Evolutionary conservation across 2,113 vertebrate genomes (phyloP).

Genomic region (Crypturellus undulatus): DNA sequence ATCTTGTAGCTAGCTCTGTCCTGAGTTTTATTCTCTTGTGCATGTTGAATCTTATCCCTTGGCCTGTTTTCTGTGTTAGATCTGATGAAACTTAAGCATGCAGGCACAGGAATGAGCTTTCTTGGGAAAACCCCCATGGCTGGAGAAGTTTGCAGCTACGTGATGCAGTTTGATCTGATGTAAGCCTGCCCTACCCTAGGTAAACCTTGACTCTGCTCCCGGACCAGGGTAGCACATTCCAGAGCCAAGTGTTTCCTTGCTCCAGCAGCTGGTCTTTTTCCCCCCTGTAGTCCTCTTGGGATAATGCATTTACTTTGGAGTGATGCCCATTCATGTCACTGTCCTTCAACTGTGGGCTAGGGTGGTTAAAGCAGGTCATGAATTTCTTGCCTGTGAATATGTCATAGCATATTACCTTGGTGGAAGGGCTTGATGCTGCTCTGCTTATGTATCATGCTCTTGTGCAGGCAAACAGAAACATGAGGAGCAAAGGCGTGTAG

Average conservation of each 20-base stretch:
- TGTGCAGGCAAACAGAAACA: not conserved
- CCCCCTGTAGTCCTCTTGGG: not conserved
- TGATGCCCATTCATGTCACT: fast-evolving
- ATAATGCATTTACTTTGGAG: not conserved
- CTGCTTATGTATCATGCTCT: not conserved
- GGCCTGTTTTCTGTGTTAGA: not conserved
- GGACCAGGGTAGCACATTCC: not conserved
- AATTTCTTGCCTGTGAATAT: not conserved
- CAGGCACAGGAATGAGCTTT: not conserved
- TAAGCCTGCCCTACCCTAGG: not conserved
- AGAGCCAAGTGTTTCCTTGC: not conserved
- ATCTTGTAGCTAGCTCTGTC: not conserved
- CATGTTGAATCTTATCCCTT: not conserved
- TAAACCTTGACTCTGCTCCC: not conserved
- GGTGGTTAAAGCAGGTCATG: not conserved
- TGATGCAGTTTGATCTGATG: not conserved
- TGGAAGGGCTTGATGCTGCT: not conserved
- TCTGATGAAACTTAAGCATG: not conserved
- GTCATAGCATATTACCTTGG: fast-evolving
- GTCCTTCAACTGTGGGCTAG: not conserved
- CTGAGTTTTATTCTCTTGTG: not conserved
- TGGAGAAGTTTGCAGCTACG: not conserved
- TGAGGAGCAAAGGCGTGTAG: fast-evolving
- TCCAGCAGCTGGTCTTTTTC: not conserved
- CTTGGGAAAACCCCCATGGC: not conserved